Evolutionary conservation across 2,113 vertebrate species (phyloP).

Genomic region (Laterallus jamaicensis): DNA sequence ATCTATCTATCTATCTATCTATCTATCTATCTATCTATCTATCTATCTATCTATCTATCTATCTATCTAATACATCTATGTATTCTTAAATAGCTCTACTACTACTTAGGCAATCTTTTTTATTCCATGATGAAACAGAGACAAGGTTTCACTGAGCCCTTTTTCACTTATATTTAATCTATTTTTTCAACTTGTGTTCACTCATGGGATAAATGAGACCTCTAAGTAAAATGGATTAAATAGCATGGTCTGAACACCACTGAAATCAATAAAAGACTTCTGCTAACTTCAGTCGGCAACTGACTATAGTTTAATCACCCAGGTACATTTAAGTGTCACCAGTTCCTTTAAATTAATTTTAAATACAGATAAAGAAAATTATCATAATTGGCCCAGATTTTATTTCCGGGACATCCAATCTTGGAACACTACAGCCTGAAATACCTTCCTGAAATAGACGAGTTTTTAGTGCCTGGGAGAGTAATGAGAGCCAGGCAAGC

Average conservation of each 20-base stretch:
- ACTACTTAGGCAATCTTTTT: not conserved
- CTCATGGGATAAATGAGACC: slow-evolving; percentile 24
- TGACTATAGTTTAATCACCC: slow-evolving; percentile 3
- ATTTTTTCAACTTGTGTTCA: not conserved
- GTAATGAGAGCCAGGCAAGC: not conserved
- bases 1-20: too few species aligned
- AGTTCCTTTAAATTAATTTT: slow-evolving; percentile 22
- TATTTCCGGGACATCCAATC: not conserved
- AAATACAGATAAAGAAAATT: slow-evolving; percentile 19
- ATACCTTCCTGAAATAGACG: not conserved
- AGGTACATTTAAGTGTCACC: not conserved
- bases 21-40: too few species aligned
- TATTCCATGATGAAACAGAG: not conserved
- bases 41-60: too few species aligned
- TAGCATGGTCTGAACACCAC: slow-evolving; percentile 4
- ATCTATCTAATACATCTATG: too few species aligned
- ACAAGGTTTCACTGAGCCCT: not conserved
- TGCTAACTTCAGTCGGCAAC: not conserved
- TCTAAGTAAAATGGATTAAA: slow-evolving; percentile 50
- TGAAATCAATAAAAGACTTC: slow-evolving; percentile 35
- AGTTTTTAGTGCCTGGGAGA: not conserved
- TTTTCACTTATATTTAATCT: not conserved
- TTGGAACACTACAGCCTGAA: not conserved
- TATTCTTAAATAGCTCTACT: not conserved
- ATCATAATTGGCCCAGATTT: not conserved